Evolutionary conservation across 2,888 invertebrate species (phyloP).

Genomic region (Muschampia plurimacula): DNA sequence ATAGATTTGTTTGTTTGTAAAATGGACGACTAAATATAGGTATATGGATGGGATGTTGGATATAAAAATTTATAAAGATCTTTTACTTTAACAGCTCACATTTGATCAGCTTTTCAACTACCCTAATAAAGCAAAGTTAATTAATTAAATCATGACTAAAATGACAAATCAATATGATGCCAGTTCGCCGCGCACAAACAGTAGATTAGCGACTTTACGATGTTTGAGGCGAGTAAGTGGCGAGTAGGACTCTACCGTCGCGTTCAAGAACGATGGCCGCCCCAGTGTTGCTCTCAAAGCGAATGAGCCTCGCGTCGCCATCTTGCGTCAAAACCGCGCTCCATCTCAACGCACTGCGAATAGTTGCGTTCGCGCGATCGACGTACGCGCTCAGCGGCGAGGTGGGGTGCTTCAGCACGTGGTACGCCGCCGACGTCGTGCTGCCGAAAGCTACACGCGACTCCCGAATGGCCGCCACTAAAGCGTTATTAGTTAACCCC

Average conservation of each 20-base stretch:
- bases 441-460: conserved; percentile 44
- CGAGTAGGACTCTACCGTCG: conserved; percentile 47
- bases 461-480: conserved; percentile 39
- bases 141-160: too few species aligned
- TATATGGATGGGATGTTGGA: too few species aligned
- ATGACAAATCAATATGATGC: too few species aligned
- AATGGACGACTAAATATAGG: too few species aligned
- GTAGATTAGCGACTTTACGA: neutral
- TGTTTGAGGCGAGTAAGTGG: conserved; percentile 39
- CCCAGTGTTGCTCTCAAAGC: conserved; percentile 37
- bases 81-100: too few species aligned
- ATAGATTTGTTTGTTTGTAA: too few species aligned
- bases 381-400: conserved; percentile 43
- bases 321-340: conserved; percentile 40
- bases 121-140: too few species aligned
- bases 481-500: conserved; percentile 35
- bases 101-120: too few species aligned
- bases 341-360: conserved; percentile 31
- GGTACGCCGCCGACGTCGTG: conserved; percentile 45
- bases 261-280: conserved; percentile 43
- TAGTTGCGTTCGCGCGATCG: conserved; percentile 44
- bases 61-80: too few species aligned
- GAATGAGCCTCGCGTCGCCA: conserved; percentile 44
- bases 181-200: too few species aligned
- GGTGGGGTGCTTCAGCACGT: conserved; percentile 47